A percentile compares a stretch with the other conserved stretches of the same genome.
These are phyloP conservation scores for Phymastichus coffea DNA, from an alignment of 1,140 invertebrate genomes.

Conservation along the genomic window DNA sequence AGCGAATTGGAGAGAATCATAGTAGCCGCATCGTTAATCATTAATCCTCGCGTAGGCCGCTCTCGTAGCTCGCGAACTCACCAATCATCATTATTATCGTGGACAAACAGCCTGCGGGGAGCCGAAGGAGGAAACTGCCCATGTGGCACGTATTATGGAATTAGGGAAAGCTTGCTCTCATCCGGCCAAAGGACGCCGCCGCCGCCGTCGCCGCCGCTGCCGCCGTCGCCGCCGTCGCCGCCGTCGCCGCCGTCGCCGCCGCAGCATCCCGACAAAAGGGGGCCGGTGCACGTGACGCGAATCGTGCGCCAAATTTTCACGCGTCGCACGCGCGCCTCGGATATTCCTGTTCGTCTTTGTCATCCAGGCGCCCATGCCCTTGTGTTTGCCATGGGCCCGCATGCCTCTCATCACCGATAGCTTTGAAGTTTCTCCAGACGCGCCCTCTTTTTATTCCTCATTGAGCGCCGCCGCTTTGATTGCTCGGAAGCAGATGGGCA, in stretches of 20 bases:
- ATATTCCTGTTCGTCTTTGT: not conserved
- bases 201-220: not conserved
- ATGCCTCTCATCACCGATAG: not conserved
- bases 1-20: too few species aligned
- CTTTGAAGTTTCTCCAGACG: too few species aligned
- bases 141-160: not conserved
- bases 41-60: too few species aligned
- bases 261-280: not conserved
- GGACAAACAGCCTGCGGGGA: not conserved
- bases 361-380: not conserved
- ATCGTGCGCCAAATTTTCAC: too few species aligned
- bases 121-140: too few species aligned
- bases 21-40: too few species aligned
- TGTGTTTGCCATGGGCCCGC: not conserved
- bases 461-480: too few species aligned
- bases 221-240: not conserved
- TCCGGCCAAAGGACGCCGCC: not conserved
- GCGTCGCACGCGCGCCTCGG: not conserved
- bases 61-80: too few species aligned
- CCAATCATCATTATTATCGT: not conserved
- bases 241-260: not conserved
- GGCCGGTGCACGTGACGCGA: constrained; percentile 1
- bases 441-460: too few species aligned
- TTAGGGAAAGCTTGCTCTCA: not conserved
- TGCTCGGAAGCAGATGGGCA: too few species aligned